Evolutionary conservation across 2,797 vertebrate genomes (phyloP).

Genomic region (Balearica regulorum): DNA sequence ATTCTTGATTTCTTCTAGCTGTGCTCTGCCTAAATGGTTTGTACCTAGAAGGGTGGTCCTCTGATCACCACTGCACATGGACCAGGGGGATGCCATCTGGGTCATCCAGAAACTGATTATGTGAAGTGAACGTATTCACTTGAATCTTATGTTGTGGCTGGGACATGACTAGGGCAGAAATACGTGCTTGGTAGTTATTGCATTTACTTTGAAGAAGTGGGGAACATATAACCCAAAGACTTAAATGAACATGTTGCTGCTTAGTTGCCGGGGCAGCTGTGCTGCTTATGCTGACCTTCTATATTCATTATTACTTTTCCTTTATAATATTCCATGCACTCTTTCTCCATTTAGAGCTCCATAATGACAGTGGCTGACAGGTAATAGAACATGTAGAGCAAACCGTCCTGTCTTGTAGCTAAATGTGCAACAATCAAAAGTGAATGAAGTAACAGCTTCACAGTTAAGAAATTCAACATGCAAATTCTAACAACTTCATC

Average conservation of each 20-base stretch:
- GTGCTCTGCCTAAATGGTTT: not conserved
- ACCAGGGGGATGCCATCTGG: fast-evolving
- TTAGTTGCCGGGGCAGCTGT: not conserved
- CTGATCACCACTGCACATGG: not conserved
- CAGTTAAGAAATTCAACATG: not conserved
- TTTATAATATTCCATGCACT: not conserved
- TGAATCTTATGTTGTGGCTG: not conserved
- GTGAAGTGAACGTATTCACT: not conserved
- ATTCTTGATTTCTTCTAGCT: not conserved
- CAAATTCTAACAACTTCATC: not conserved
- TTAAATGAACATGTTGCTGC: not conserved
- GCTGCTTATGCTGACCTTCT: not conserved
- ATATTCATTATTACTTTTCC: not conserved
- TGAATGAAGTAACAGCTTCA: not conserved
- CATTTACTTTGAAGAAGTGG: not conserved
- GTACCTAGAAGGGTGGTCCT: not conserved
- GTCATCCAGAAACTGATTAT: not conserved
- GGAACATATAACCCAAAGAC: not conserved
- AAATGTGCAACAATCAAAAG: not conserved
- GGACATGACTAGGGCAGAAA: not conserved
- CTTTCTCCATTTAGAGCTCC: not conserved
- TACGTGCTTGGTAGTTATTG: not conserved
- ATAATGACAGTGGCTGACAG: not conserved
- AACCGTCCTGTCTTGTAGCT: not conserved
- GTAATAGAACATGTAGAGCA: not conserved